These are phyloP conservation scores for Ernsta delagoae DNA, from an alignment of 2,888 invertebrate genomes.

Conservation along the genomic window DNA sequence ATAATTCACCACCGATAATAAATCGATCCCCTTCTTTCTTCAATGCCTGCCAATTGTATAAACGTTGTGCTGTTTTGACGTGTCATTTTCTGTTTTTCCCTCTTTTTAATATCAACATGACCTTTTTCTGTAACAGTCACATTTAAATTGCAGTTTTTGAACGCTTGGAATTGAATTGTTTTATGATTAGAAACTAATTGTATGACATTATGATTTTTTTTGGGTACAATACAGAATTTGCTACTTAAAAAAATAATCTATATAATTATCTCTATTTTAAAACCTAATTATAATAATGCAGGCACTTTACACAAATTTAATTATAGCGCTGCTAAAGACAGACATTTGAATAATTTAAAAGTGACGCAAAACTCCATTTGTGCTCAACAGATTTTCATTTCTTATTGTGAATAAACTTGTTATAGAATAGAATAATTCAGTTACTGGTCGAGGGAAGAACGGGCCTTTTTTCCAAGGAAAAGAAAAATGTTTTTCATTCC, in stretches of 20 bases:
- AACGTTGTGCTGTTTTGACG: conserved; percentile 64
- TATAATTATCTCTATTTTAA: conserved; percentile 1
- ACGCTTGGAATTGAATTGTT: neutral
- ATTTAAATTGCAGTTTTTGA: conserved; percentile 6
- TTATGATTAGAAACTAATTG: neutral
- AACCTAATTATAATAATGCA: conserved; percentile 5
- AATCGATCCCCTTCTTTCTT: conserved; percentile 57
- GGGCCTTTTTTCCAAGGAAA: conserved; percentile 53
- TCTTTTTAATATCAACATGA: neutral
- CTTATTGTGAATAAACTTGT: conserved; percentile 78
- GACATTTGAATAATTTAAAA: conserved; percentile 21
- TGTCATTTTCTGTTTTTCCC: conserved; percentile 48
- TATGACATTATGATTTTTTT: no score
- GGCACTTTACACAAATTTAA: conserved; percentile 19
- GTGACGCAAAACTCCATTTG: conserved; percentile 27
- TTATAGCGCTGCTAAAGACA: conserved; percentile 12
- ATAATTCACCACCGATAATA: conserved; percentile 71
- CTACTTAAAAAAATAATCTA: no score
- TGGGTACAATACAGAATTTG: no score
- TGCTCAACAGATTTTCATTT: conserved; percentile 26
- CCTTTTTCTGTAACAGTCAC: conserved; percentile 8
- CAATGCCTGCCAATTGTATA: conserved; percentile 71
- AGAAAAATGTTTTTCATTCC: conserved; percentile 59
- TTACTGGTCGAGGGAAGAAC: conserved; percentile 63
- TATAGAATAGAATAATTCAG: conserved; percentile 79